A percentile compares a stretch with the other conserved stretches of the same genome.
Conservation (phyloP, 2,888 invertebrate species). For the Myopa testacea region DNA sequence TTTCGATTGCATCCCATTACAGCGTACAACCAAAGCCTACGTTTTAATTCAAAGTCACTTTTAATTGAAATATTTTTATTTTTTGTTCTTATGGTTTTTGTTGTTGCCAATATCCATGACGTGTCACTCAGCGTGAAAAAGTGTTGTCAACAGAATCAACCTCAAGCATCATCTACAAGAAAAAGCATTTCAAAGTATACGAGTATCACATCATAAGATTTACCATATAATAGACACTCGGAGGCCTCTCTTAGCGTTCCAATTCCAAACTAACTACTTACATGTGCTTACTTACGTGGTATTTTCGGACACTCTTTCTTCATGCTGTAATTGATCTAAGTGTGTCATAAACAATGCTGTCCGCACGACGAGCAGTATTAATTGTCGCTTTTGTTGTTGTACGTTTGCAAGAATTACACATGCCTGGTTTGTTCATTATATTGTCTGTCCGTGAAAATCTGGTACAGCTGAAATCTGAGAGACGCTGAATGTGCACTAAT, state of each 20-base stretch:
- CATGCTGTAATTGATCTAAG: conserved; percentile 31
- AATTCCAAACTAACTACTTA: not conserved
- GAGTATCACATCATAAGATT: too few species aligned
- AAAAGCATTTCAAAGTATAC: too few species aligned
- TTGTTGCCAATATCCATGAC: too few species aligned
- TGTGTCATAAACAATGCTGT: conserved; percentile 32
- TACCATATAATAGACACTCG: too few species aligned
- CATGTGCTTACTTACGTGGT: not conserved
- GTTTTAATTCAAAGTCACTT: not conserved
- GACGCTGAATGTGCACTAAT: not conserved
- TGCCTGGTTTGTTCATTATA: too few species aligned
- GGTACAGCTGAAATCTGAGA: not conserved
- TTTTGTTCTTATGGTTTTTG: not conserved
- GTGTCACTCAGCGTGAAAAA: too few species aligned
- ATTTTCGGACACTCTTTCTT: not conserved
- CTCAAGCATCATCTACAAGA: too few species aligned
- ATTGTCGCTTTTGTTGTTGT: not conserved
- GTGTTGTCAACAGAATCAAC: too few species aligned
- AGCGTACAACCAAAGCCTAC: conserved; percentile 1
- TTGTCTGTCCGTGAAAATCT: not conserved
- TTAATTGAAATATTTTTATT: not conserved
- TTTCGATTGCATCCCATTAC: not conserved
- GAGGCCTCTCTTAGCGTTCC: not conserved
- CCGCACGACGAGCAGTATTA: not conserved
- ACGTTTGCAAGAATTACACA: too few species aligned